Conservation (phyloP, 2,797 vertebrate species). For the Paguma larvata region DNA sequence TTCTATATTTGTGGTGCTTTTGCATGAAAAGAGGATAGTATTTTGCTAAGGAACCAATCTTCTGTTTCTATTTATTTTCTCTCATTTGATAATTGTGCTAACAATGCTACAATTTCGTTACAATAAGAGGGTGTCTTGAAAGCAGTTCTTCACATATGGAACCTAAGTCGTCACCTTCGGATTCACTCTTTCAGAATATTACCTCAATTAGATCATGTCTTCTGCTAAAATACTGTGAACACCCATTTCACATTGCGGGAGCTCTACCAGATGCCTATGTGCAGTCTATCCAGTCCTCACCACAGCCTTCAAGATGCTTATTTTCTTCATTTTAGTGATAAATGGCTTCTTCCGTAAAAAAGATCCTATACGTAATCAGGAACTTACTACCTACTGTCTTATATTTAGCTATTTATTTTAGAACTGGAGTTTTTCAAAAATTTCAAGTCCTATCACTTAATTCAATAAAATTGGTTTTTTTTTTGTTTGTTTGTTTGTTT, state of each 20-base stretch:
- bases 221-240: not conserved
- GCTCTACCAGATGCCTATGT: rapidly evolving
- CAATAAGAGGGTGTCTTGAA: not conserved
- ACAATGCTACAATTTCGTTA: not conserved
- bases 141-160: not conserved
- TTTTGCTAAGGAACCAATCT: conserved; percentile 9
- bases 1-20: not conserved
- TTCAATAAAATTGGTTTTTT: not conserved
- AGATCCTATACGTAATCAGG: not conserved
- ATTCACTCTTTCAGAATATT: not conserved
- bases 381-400: not conserved
- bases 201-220: not conserved
- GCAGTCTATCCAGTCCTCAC: not conserved
- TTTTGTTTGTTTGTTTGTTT: too few species aligned
- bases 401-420: not conserved
- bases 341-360: not conserved
- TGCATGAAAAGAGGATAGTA: not conserved
- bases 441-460: not conserved
- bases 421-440: not conserved
- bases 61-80: conserved; percentile 37
- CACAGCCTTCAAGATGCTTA: not conserved
- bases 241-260: not conserved
- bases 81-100: not conserved
- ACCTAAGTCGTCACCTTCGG: not conserved
- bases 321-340: not conserved